These are phyloP conservation scores for Neolamprologus ventralis DNA, from an alignment of 2,113 vertebrate genomes.

Conservation along the genomic window DNA sequence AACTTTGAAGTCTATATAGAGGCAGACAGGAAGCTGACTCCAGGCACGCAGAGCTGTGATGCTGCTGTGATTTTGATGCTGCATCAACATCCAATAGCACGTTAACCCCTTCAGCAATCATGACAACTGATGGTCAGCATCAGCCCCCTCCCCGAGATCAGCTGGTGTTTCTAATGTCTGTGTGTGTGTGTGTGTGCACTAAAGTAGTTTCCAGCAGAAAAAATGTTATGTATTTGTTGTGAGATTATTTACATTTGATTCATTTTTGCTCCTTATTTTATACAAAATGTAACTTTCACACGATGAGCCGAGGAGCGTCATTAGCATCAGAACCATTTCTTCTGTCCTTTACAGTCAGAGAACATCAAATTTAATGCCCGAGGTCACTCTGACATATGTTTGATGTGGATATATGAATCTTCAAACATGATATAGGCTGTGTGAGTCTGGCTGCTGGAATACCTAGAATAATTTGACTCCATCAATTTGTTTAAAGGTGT, in stretches of 20 bases:
- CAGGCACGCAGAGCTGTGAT: not conserved
- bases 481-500: not conserved
- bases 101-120: not conserved
- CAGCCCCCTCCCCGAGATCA: not conserved
- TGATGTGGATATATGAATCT: not conserved
- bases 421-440: not conserved
- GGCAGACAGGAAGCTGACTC: not conserved
- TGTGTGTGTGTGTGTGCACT: not conserved
- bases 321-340: not conserved
- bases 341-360: not conserved
- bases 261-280: not conserved
- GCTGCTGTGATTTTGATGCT: not conserved
- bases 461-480: not conserved
- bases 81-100: not conserved
- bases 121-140: not conserved
- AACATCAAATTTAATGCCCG: not conserved
- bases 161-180: not conserved
- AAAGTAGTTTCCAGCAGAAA: not conserved
- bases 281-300: not conserved
- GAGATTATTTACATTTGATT: not conserved
- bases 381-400: not conserved
- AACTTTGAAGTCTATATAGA: conserved; percentile 43
- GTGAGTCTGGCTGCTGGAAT: not conserved
- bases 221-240: fast-evolving
- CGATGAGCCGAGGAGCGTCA: not conserved